A percentile compares a stretch with the other conserved stretches of the same genome.
Evolutionary conservation across 2,888 invertebrate species (phyloP).

Genomic region (Eristalis tenax): DNA sequence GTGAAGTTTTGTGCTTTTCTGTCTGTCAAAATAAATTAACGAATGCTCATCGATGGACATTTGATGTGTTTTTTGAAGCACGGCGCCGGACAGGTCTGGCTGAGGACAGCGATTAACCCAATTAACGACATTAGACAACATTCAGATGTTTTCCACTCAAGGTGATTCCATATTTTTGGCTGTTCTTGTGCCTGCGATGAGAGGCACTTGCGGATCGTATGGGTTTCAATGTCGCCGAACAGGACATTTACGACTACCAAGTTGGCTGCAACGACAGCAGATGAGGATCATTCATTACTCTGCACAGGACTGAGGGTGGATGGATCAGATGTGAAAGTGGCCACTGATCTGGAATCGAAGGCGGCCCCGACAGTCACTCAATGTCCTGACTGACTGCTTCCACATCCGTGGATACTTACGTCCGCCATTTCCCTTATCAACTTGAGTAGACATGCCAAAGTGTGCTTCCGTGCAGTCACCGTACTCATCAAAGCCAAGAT

Average conservation of each 20-base stretch:
- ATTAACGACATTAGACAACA: neutral
- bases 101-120: neutral
- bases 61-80: constrained; percentile 13
- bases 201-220: constrained; percentile 69
- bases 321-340: too few relatives aligned
- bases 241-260: neutral
- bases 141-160: neutral
- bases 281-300: too few relatives aligned
- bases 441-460: too few relatives aligned
- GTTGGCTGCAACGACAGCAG: too few relatives aligned
- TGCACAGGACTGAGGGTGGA: constrained; percentile 42
- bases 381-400: too few relatives aligned
- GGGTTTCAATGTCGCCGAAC: constrained; percentile 72
- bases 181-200: neutral
- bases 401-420: too few relatives aligned
- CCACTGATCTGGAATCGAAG: too few relatives aligned
- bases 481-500: too few relatives aligned
- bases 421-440: too few relatives aligned
- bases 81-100: neutral
- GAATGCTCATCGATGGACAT: constrained; percentile 12
- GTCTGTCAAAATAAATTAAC: constrained; percentile 30
- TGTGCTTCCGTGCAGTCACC: too few relatives aligned
- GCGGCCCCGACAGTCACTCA: too few relatives aligned
- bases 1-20: neutral
- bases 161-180: constrained; percentile 14